Evolutionary conservation across 2,113 vertebrate species (phyloP).

Genomic region (Helogale parvula): DNA sequence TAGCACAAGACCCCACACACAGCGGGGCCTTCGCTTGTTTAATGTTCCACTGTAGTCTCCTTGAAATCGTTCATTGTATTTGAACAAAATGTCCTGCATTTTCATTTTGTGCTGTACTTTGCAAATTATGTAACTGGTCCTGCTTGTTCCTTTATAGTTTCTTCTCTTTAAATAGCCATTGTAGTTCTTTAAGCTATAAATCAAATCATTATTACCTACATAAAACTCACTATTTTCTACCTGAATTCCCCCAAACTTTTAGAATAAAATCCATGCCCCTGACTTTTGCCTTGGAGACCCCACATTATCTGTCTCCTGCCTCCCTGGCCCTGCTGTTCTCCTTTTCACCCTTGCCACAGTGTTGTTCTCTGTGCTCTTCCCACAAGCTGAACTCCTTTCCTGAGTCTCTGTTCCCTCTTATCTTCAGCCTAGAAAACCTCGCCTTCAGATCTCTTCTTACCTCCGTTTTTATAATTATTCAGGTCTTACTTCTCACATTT

Average conservation of each 20-base stretch:
- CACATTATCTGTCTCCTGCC: background rate
- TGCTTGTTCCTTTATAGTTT: background rate
- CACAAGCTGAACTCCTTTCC: background rate
- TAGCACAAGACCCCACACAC: too few relatives aligned
- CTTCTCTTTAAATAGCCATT: background rate
- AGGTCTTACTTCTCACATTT: background rate
- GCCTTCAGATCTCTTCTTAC: background rate
- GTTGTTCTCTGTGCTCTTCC: background rate
- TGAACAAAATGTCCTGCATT: background rate
- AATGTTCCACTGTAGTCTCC: background rate
- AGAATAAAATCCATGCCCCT: background rate
- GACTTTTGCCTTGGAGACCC: background rate
- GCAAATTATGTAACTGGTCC: background rate
- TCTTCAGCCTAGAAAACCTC: background rate
- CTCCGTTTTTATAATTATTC: background rate
- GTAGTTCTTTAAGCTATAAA: background rate
- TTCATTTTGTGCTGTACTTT: background rate
- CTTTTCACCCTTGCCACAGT: accelerated
- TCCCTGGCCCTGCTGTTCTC: background rate
- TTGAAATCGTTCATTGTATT: background rate
- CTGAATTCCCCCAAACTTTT: background rate
- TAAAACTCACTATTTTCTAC: background rate
- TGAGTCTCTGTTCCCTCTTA: background rate
- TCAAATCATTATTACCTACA: background rate
- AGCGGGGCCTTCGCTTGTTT: background rate